Base-by-base conservation (phyloP, 2,888 invertebrate species). In the Herminia tarsipennalis region DNA sequence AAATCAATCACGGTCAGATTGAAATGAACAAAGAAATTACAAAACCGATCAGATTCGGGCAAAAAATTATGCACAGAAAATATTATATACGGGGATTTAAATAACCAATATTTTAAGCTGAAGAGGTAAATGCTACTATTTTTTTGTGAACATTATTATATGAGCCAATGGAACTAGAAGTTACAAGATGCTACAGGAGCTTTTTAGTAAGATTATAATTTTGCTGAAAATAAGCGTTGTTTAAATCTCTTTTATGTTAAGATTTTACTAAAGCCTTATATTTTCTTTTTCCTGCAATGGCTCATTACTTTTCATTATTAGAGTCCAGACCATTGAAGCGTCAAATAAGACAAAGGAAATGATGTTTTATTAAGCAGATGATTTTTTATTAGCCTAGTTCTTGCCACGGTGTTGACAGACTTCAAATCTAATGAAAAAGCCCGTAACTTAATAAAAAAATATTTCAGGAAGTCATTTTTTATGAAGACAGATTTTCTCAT, bases 351-450 rank as follows among this genome's bases (percentile, higher is more conserved):
- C 21, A 29, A 39, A 58, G 13, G 27, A 21, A 41, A 41, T 45
- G 9, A 41, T 51, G 38, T 55, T 63, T 40, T 25, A 54, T 43
- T 17, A 13, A 22, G 8, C 33, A 28, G 16, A 38, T 46, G 2
- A 33, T 56, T 35, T 61, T 33, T 44, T 44, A 42, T 50, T 21
- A 32, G 22, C 3, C 12, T 25, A 12, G 6, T 42, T 18, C 9
- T n/a, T 25, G 6, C 28, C 5, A 22, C 8, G n/a, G 12, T n/a
- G 13, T 14, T 10, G 12, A 40, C 16, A 24, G 12, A 8, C 14
- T 20, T 14, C n/a, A 28, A 30, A 39, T 24, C 5, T 18, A 39
- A 47, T 27, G 12, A 32, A 32, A 39, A 30, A 12, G 22, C 9
- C 9, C 6, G 4, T 12, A 8, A 41, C 35, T 37, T 9, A 45